Evolutionary conservation across 2,113 vertebrate genomes (phyloP).

Genomic region (Mormyrus iriodes): DNA sequence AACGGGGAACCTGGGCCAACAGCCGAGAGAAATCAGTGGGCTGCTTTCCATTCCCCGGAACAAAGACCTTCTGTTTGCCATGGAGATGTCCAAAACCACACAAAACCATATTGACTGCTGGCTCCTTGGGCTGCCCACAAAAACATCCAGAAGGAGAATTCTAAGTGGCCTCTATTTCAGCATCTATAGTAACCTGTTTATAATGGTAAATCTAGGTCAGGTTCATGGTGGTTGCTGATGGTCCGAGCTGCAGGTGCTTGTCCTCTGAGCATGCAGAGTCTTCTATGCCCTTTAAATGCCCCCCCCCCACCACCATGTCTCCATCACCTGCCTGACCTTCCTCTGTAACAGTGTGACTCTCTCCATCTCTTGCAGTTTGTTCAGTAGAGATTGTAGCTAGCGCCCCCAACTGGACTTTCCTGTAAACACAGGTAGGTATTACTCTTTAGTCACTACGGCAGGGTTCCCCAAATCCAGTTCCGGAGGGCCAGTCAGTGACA

Average conservation of each 20-base stretch:
- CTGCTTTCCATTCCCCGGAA: conserved; percentile 3
- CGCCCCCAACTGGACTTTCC: neutral
- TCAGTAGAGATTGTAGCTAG: conserved; percentile 49
- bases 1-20: neutral
- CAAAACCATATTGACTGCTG: neutral
- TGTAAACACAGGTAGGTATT: neutral
- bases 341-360: neutral
- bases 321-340: neutral
- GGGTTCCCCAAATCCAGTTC: neutral
- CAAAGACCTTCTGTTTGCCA: neutral
- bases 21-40: neutral
- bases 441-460: neutral
- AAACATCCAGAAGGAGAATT: neutral
- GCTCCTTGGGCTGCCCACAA: neutral
- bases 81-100: neutral
- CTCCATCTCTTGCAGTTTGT: conserved; percentile 51
- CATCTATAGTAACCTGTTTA: neutral
- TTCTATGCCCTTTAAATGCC: neutral
- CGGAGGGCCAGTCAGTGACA: neutral
- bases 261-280: neutral
- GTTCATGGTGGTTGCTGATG: neutral
- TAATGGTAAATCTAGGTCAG: neutral
- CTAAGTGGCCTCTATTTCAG: neutral
- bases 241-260: neutral
- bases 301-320: neutral